A percentile compares a stretch with the other conserved stretches of the same genome.
These are phyloP conservation scores for Tetheella fluctuosa DNA, from an alignment of 2,888 invertebrate genomes.

Conservation along the genomic window DNA sequence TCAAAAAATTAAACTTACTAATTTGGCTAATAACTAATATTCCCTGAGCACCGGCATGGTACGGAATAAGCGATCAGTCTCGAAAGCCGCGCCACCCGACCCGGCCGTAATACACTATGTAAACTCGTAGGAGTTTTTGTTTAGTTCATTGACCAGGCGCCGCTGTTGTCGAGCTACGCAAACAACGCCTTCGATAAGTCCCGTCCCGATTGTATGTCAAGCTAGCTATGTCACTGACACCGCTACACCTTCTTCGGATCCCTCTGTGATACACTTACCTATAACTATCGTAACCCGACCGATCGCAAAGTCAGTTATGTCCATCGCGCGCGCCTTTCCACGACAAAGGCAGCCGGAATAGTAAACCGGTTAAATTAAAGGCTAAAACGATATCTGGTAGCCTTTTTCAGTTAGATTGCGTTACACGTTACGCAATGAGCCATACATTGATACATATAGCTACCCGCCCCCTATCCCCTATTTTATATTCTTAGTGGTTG, in stretches of 20 bases:
- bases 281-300: neutral
- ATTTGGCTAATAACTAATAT: neutral
- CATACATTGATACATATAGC: too few relatives aligned
- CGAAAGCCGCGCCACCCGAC: constrained; percentile 28
- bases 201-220: constrained; percentile 75
- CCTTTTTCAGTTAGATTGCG: too few relatives aligned
- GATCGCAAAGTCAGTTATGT: too few relatives aligned
- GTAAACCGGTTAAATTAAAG: too few relatives aligned
- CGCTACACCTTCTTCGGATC: constrained; percentile 37
- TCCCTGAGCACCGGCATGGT: neutral
- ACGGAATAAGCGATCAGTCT: constrained; percentile 17
- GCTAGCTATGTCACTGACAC: constrained; percentile 68
- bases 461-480: too few relatives aligned
- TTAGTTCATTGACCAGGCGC: constrained; percentile 81
- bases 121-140: constrained; percentile 76
- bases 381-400: too few relatives aligned
- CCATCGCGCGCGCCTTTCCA: too few relatives aligned
- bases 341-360: too few relatives aligned
- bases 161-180: constrained; percentile 70
- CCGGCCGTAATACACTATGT: constrained; percentile 45
- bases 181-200: constrained; percentile 80
- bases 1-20: too few relatives aligned
- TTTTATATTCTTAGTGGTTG: too few relatives aligned
- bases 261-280: constrained; percentile 14
- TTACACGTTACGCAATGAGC: too few relatives aligned